Conservation (phyloP, 2,888 invertebrate genomes). For the Ophion slaviceki region DNA sequence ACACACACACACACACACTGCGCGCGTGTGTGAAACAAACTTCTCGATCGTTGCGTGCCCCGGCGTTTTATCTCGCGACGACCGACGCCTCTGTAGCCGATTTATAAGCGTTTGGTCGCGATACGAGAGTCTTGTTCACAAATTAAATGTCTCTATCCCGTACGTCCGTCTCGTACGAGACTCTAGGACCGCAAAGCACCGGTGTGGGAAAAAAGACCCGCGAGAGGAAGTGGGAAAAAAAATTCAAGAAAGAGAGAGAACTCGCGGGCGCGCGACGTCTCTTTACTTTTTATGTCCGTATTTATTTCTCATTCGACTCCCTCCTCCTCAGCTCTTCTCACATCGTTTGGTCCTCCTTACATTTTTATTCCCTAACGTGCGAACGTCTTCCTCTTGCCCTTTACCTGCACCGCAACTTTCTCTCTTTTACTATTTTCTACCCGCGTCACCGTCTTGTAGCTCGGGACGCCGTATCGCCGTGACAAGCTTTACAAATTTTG, state of each 20-base stretch:
- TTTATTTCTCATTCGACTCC: constrained; percentile 39
- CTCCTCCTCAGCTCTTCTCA: constrained; percentile 25
- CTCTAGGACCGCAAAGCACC: constrained; percentile 54
- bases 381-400: not conserved
- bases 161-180: constrained; percentile 54
- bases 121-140: constrained; percentile 79
- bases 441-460: constrained; percentile 64
- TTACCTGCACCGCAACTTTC: not conserved
- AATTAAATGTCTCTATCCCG: constrained; percentile 81
- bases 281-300: constrained; percentile 55
- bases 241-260: constrained; percentile 12
- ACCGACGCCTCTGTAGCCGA: constrained; percentile 78
- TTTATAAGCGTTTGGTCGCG: constrained; percentile 80
- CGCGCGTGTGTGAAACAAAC: constrained; percentile 45
- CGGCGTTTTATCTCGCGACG: constrained; percentile 75
- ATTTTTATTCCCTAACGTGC: not conserved
- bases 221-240: constrained; percentile 1
- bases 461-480: constrained; percentile 67
- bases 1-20: not conserved
- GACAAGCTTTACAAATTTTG: constrained; percentile 75
- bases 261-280: constrained; percentile 32
- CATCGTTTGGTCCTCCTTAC: not conserved
- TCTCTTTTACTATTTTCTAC: constrained; percentile 32
- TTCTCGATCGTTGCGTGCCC: constrained; percentile 59
- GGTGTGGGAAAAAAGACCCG: constrained; percentile 35